Evolutionary conservation across 2,888 invertebrate genomes (phyloP), one percentile per base, ranked within the genome.

Genomic region (Congeria kusceri): DNA sequence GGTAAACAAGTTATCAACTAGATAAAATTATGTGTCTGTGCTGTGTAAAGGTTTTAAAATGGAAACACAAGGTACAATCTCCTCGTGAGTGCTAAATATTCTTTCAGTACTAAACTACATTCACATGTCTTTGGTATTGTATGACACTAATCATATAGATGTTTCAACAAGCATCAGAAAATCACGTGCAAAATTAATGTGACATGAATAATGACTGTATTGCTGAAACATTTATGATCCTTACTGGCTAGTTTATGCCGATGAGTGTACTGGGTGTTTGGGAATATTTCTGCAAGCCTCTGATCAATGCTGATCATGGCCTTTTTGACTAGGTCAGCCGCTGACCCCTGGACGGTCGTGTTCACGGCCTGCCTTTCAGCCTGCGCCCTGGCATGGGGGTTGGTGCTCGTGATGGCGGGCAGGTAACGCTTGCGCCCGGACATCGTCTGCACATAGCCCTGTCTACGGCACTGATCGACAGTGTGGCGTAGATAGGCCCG

Each of bases 341-440:
- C 99, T 0, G 99, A 98, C 0, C 99, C 99, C 94, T 99, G 99
- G 66, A 99, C 96, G 18, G 96, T 96, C 1, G 98, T 97, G 93
- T 99, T 99, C 0, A 99, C 95, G 18, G 98, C 98, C 95, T 99
- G 98, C n/a, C 99, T 95, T 94, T 98, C 98, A 0, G 98, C 97
- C 94, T 93, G 93, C 58, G 92, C 90, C 75, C 90, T 88, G 39
- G 94, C 88, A 85, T 95, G 94, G 18, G 94, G 93, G 89, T 96
- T 96, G 58, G 95, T 95, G 58, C 98, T 96, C 84, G 95, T 95
- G 61, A 93, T 93, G 57, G 89, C 83, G 0, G 96, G 96, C 77
- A 99, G 94, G 91, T 96, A 96, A 89, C 98, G 95, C 53, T 96
- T 95, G 15, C 98, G 95, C 20, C 96, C 96, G 77, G 95, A 95